Conservation (phyloP, 2,888 invertebrate species). For the Cryptosula pallasiana region DNA sequence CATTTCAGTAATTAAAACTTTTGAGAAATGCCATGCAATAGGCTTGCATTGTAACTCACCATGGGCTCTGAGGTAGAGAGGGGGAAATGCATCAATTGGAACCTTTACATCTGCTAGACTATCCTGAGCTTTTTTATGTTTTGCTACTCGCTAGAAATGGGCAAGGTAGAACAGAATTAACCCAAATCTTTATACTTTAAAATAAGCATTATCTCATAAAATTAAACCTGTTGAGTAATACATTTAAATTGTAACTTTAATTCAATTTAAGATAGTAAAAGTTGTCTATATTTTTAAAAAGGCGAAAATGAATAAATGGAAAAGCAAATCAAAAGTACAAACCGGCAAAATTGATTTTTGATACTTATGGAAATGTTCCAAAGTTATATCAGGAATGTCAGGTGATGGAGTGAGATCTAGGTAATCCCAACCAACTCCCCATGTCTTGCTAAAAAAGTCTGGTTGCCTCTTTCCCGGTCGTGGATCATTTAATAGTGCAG, state of each 20-base stretch:
- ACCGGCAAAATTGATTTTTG: constrained; percentile 64
- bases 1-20: no score
- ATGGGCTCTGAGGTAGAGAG: constrained; percentile 47
- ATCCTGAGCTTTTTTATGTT: constrained; percentile 55
- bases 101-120: constrained; percentile 47
- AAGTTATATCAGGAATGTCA: constrained; percentile 74
- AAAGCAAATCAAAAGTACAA: no score
- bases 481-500: constrained; percentile 92
- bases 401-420: constrained; percentile 70
- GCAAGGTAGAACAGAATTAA: no score
- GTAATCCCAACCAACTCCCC: constrained; percentile 93
- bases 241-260: no score
- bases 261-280: no score
- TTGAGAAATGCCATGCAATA: no score
- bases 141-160: constrained; percentile 55
- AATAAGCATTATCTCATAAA: no score
- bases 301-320: no score
- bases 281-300: no score
- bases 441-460: constrained; percentile 91
- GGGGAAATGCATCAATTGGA: constrained; percentile 54
- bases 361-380: constrained; percentile 80
- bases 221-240: no score
- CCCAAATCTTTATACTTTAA: no score
- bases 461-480: constrained; percentile 66
- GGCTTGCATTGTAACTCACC: no score